Percentiles rank a stretch among this genome's conserved stretches.
These are phyloP conservation scores for Polyodon spathula DNA, from an alignment of 2,113 vertebrate genomes.

Conservation along the genomic window DNA sequence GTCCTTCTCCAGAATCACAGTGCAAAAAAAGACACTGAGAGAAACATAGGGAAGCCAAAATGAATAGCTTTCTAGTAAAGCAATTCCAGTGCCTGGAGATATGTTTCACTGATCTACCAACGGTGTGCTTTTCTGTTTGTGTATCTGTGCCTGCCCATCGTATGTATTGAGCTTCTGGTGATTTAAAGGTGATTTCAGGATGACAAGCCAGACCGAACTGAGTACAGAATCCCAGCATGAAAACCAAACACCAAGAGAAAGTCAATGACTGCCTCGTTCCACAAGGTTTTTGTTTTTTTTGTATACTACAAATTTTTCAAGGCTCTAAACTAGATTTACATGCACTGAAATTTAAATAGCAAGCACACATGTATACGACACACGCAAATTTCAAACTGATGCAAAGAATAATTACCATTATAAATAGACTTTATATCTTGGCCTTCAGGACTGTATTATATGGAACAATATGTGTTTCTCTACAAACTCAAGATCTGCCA, in stretches of 20 bases:
- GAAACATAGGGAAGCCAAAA: neutral
- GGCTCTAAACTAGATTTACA: too few relatives aligned
- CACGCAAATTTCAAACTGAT: too few relatives aligned
- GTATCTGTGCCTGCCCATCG: neutral
- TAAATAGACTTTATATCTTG: too few relatives aligned
- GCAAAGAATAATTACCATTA: too few relatives aligned
- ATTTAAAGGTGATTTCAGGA: neutral
- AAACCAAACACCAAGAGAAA: neutral
- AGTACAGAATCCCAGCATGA: neutral
- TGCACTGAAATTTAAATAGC: too few relatives aligned
- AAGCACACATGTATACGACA: too few relatives aligned
- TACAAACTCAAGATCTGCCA: too few relatives aligned
- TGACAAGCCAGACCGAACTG: neutral
- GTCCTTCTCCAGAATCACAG: neutral
- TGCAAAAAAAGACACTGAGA: neutral
- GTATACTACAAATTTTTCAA: too few relatives aligned
- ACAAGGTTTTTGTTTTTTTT: too few relatives aligned
- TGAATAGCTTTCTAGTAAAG: neutral
- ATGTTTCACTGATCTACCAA: neutral
- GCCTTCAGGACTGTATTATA: too few relatives aligned
- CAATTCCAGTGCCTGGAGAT: neutral
- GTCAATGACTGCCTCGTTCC: too few relatives aligned
- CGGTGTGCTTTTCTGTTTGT: neutral
- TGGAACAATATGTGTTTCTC: too few relatives aligned
- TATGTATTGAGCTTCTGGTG: neutral